Percentiles rank a stretch among this genome's conserved stretches.
phyloP scores from a whole-genome alignment of 2,113 vertebrate genomes.

The Hypomesus transpacificus region DNA sequence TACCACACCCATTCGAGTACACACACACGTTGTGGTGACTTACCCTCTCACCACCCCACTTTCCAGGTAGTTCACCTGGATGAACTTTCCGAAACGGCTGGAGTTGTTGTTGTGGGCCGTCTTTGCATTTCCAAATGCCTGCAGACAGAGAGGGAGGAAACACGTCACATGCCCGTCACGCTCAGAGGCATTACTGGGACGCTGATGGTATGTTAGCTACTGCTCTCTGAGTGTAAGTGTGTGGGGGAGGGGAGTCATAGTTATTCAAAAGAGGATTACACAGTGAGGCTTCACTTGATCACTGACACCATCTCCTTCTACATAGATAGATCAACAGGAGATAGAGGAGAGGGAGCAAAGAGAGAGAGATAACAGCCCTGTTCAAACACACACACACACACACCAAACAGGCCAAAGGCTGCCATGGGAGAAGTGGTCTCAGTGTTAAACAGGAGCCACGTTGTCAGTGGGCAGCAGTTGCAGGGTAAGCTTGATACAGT shows the following conservation, averaged over 20 bases:
- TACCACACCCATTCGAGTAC: background rate
- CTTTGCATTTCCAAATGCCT: slow-evolving; percentile 97
- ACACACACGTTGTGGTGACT: slow-evolving; percentile 55
- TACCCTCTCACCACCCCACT: slow-evolving; percentile 93
- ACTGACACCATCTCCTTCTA: background rate
- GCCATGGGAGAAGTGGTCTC: slow-evolving; percentile 56
- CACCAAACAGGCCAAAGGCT: slow-evolving; percentile 43
- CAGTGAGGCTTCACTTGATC: too few relatives aligned
- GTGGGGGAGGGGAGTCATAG: background rate
- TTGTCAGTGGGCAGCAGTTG: slow-evolving; percentile 49
- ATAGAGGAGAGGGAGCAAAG: slow-evolving; percentile 8
- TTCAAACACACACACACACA: slow-evolving; percentile 25
- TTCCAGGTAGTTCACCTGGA: slow-evolving; percentile 97
- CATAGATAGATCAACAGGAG: slow-evolving; percentile 34
- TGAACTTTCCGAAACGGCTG: slow-evolving; percentile 98
- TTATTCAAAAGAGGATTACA: background rate
- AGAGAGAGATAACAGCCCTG: slow-evolving; percentile 25
- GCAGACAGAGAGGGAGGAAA: slow-evolving; percentile 16
- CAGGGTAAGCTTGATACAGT: slow-evolving; percentile 49
- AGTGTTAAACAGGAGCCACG: slow-evolving; percentile 66
- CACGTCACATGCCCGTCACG: too few relatives aligned
- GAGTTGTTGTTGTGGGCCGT: slow-evolving; percentile 99
- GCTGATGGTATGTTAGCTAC: too few relatives aligned
- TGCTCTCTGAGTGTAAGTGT: background rate
- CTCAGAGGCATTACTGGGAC: too few relatives aligned